These are phyloP conservation scores for Serripes groenlandicus DNA, from an alignment of 2,888 invertebrate genomes.

Conservation along the genomic window DNA sequence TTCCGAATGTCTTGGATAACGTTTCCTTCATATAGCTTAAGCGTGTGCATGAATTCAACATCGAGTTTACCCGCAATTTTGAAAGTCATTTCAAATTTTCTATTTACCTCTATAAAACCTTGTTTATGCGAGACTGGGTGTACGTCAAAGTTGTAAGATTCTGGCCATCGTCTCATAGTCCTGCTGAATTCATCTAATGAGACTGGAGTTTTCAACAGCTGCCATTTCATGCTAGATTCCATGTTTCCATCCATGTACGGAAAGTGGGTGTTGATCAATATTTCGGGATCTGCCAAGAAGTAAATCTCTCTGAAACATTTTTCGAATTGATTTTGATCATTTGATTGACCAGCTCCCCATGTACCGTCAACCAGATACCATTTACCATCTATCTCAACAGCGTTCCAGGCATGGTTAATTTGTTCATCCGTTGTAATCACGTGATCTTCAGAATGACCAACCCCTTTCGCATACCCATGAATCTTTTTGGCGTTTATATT, in stretches of 20 bases:
- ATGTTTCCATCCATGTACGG: conserved; percentile 66
- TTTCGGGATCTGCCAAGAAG: conserved; percentile 75
- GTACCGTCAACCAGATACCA: conserved; percentile 66
- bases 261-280: conserved; percentile 70
- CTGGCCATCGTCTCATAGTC: conserved; percentile 30
- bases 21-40: conserved; percentile 29
- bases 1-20: conserved; percentile 5
- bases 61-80: conserved; percentile 5
- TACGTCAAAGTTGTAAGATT: conserved; percentile 44
- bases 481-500: conserved; percentile 49
- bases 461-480: conserved; percentile 63
- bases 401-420: conserved; percentile 69
- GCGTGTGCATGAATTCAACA: conserved; percentile 6
- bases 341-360: conserved; percentile 61
- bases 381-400: conserved; percentile 36
- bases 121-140: conserved; percentile 50
- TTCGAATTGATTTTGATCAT: background rate
- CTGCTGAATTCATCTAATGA: conserved; percentile 58
- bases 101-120: conserved; percentile 39
- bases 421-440: conserved; percentile 13
- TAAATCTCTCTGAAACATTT: conserved; percentile 70
- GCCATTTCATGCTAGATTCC: conserved; percentile 64
- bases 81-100: conserved; percentile 47
- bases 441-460: conserved; percentile 44
- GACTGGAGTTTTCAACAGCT: conserved; percentile 69